A percentile compares a stretch with the other conserved stretches of the same genome.
Evolutionary conservation across 35 echinoderm and acorn worm genomes (phyloP).

Genomic region (Acanthaster planci): DNA sequence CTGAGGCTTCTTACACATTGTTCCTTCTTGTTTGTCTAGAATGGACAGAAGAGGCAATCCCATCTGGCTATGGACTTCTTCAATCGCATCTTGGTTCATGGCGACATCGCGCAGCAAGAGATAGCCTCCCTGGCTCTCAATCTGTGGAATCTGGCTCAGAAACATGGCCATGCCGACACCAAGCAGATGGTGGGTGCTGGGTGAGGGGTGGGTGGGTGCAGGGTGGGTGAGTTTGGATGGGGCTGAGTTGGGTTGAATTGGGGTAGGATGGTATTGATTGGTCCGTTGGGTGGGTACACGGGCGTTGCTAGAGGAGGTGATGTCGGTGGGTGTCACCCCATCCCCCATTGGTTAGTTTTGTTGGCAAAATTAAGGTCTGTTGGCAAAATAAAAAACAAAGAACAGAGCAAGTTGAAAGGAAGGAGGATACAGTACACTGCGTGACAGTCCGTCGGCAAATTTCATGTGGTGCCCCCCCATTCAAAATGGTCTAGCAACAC

Average conservation of each 20-base stretch:
- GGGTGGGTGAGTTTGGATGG: background rate
- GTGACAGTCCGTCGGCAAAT: too few relatives aligned
- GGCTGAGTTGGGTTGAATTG: background rate
- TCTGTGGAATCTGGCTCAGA: slow-evolving; percentile 95
- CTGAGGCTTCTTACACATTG: too few relatives aligned
- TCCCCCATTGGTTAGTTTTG: too few relatives aligned
- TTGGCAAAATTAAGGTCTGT: too few relatives aligned
- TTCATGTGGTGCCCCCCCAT: too few relatives aligned
- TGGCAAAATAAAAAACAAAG: too few relatives aligned
- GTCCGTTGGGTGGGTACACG: background rate
- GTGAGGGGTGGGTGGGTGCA: background rate
- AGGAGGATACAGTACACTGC: too few relatives aligned
- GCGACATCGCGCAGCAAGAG: slow-evolving; percentile 57
- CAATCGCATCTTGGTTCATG: slow-evolving; percentile 70
- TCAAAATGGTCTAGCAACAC: too few relatives aligned
- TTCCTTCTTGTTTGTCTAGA: slow-evolving; percentile 22
- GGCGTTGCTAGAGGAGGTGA: too few relatives aligned
- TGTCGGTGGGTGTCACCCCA: too few relatives aligned
- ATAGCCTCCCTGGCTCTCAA: slow-evolving; percentile 76
- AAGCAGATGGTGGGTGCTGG: slow-evolving; percentile 76
- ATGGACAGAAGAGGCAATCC: slow-evolving; percentile 83
- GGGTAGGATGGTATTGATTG: background rate
- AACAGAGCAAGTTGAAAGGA: too few relatives aligned
- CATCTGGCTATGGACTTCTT: slow-evolving; percentile 81
- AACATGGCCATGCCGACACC: slow-evolving; percentile 87